Evolutionary conservation across 1,140 invertebrate genomes (phyloP), one percentile per base, ranked within the genome.

Genomic region (Cydia strobilella): DNA sequence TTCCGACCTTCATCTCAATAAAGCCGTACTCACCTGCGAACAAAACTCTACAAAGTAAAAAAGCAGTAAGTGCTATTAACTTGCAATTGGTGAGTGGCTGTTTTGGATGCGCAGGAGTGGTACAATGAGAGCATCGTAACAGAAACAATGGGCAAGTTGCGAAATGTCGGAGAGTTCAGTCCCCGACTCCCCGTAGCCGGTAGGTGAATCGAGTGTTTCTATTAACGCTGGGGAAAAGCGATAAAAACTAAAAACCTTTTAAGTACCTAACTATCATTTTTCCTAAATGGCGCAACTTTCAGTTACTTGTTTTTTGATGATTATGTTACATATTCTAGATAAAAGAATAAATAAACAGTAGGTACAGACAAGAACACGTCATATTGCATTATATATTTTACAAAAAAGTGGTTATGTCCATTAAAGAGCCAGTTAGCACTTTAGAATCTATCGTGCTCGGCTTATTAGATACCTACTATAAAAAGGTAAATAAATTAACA

Each of bases 1-100:
- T 35, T 18, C 65, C 65, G 65, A 69, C 65, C 65, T 69, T 69
- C 65, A 69, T 69, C 65, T 69, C 65, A 69, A 69, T 69, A 59
- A 59, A 59, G 54, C 54, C 10, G 54, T 59, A 69, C 65, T 69
- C 65, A 69, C 27, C 27, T 69, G 65, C 65, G 31, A 69, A 69
- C 65, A 69, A 20, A 31, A 27, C 65, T 69, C n/a, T 69, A 10
- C 6, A 10, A 18, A 10, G 7, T 18, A n/a, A 15, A 69, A 69
- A 69, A 18, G 65, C 10, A 31, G 35, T 69, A 69, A 35, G n/a
- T 42, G 20, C n/a, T 12, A 5, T 42, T 69, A 31, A 69, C 42
- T 35, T 25, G 42, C 27, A 9, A 15, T n/a, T 45, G 18, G 27
- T 15, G 23, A 1, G 12, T 3, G n/a, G 65, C n/a, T 69, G 31